Evolutionary conservation across 2,888 invertebrate genomes (phyloP).

Genomic region (Pasiphila rectangulata): DNA sequence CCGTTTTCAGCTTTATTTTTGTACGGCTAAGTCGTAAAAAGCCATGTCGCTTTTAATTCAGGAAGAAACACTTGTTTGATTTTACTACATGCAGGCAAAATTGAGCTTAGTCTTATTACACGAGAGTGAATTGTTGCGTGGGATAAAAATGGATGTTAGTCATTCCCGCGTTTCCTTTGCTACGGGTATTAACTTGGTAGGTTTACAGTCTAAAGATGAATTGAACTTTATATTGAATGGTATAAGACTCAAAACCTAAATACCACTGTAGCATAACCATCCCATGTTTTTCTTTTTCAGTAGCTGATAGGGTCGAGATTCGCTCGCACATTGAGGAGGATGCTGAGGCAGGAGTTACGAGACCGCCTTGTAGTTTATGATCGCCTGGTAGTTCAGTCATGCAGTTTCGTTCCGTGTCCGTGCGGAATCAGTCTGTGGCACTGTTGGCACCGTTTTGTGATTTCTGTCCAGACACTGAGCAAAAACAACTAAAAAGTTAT

Average conservation of each 20-base stretch:
- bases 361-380: conserved; percentile 27
- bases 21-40: neutral
- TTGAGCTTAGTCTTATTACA: neutral
- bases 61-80: conserved; percentile 7
- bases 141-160: conserved; percentile 8
- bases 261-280: neutral
- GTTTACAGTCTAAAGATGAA: neutral
- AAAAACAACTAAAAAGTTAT: no score
- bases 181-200: conserved; percentile 6
- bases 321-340: neutral
- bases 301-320: neutral
- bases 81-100: conserved; percentile 1
- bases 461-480: no score
- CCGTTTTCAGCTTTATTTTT: conserved; percentile 1
- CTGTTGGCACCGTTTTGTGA: neutral
- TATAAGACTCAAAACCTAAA: neutral
- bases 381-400: conserved; percentile 47
- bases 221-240: neutral
- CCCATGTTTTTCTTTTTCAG: no score
- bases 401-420: conserved; percentile 33
- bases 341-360: no score
- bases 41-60: neutral
- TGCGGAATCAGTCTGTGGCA: no score
- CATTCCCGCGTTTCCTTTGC: conserved; percentile 22
- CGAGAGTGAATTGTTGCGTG: neutral